These are phyloP conservation scores for Cyclargus thomasi DNA, from an alignment of 1,140 invertebrate species.

Conservation along the genomic window DNA sequence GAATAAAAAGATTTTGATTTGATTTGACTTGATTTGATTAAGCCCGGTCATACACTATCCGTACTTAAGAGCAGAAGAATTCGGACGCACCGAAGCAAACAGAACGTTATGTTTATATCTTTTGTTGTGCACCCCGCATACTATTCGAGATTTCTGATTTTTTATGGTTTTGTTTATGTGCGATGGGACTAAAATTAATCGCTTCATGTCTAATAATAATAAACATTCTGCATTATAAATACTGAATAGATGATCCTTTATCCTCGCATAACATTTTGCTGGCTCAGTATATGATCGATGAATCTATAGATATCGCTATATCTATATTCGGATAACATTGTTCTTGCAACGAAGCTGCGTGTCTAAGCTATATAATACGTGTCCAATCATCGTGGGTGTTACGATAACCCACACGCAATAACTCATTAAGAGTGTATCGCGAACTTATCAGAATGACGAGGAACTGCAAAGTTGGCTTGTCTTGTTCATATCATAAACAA, in stretches of 20 bases:
- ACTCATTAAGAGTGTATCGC: slow-evolving; percentile 10
- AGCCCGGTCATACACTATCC: no score
- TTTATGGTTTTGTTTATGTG: no score
- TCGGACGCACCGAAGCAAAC: slow-evolving; percentile 34
- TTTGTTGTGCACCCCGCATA: no score
- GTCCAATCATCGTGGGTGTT: neutral
- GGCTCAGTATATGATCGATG: neutral
- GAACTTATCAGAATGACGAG: slow-evolving; percentile 6
- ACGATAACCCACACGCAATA: slow-evolving; percentile 21
- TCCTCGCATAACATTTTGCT: no score
- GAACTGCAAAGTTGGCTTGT: slow-evolving; percentile 5
- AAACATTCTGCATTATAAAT: neutral
- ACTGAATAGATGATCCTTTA: no score
- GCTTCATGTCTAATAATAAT: neutral
- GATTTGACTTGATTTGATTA: no score
- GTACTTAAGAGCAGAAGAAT: no score
- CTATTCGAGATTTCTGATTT: no score
- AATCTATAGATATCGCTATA: neutral
- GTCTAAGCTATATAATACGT: neutral
- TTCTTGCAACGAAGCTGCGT: neutral
- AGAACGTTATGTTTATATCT: no score
- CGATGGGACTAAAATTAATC: no score
- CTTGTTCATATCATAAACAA: neutral
- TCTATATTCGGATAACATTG: neutral
- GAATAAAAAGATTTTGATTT: no score